These are phyloP conservation scores for Philotrypesis tridentata DNA, from an alignment of 1,140 invertebrate species.

Conservation along the genomic window DNA sequence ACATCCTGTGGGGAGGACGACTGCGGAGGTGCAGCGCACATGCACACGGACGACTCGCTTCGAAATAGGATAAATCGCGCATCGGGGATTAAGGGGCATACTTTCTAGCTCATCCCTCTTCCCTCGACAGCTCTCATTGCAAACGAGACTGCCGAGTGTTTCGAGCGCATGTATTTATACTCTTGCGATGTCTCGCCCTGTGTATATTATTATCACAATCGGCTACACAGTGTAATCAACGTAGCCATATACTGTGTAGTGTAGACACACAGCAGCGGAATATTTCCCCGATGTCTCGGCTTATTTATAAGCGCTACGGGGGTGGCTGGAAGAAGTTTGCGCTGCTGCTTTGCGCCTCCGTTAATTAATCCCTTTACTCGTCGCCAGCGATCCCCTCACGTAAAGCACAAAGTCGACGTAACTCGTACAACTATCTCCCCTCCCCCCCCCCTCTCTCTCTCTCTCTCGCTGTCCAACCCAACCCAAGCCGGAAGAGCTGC, in stretches of 20 bases:
- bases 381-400: neutral
- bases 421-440: neutral
- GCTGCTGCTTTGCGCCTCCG: neutral
- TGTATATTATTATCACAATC: too few relatives aligned
- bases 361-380: constrained; percentile 40
- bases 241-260: too few relatives aligned
- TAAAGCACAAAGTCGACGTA: constrained; percentile 25
- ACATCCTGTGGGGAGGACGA: constrained; percentile 28
- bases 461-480: neutral
- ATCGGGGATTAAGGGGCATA: constrained; percentile 3
- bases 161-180: too few relatives aligned
- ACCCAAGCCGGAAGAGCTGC: too few relatives aligned
- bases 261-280: neutral
- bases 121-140: too few relatives aligned
- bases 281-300: constrained; percentile 14
- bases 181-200: too few relatives aligned
- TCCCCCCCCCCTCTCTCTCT: neutral
- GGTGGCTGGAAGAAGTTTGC: neutral
- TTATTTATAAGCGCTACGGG: constrained; percentile 1
- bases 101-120: neutral
- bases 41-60: neutral
- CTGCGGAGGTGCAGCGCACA: neutral
- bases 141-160: neutral
- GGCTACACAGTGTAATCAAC: too few relatives aligned
- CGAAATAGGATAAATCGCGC: neutral